A percentile compares a stretch with the other conserved stretches of the same genome.
These are phyloP conservation scores for Camelus bactrianus DNA, from an alignment of 2,113 vertebrate species.

Conservation along the genomic window DNA sequence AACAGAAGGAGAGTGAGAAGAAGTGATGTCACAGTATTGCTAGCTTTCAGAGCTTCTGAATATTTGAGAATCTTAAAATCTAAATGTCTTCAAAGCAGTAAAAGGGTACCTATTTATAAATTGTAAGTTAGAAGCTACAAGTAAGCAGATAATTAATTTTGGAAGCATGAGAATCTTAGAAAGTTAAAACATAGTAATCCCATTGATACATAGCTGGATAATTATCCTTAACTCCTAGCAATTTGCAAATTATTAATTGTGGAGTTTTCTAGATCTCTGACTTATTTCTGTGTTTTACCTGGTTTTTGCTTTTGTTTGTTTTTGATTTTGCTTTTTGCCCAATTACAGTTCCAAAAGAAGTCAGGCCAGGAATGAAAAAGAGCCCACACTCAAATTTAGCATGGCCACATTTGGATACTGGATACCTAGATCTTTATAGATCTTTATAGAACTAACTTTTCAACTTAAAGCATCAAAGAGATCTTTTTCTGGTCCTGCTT, in stretches of 20 bases:
- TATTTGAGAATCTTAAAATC: neutral
- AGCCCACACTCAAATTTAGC: neutral
- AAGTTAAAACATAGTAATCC: neutral
- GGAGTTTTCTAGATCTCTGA: constrained; percentile 23
- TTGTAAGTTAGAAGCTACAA: neutral
- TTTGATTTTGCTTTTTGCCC: constrained; percentile 29
- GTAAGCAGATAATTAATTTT: neutral
- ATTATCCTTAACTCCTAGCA: neutral
- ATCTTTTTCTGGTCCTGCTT: constrained; percentile 27
- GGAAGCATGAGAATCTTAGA: neutral
- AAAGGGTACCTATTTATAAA: constrained; percentile 3
- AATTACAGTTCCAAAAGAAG: constrained; percentile 13
- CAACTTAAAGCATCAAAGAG: constrained; percentile 16
- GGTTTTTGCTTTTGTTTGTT: constrained; percentile 42
- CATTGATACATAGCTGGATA: neutral
- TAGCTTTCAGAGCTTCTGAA: neutral
- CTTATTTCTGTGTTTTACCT: constrained; percentile 10
- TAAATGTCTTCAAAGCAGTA: neutral
- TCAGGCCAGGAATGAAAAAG: neutral
- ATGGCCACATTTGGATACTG: neutral
- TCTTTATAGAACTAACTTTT: neutral
- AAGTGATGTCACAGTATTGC: neutral
- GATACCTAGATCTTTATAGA: neutral
- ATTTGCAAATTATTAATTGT: constrained; percentile 39
- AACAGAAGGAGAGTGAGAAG: neutral